Evolutionary conservation across 2,113 vertebrate species (phyloP).

Genomic region (Ibidorhyncha struthersii): DNA sequence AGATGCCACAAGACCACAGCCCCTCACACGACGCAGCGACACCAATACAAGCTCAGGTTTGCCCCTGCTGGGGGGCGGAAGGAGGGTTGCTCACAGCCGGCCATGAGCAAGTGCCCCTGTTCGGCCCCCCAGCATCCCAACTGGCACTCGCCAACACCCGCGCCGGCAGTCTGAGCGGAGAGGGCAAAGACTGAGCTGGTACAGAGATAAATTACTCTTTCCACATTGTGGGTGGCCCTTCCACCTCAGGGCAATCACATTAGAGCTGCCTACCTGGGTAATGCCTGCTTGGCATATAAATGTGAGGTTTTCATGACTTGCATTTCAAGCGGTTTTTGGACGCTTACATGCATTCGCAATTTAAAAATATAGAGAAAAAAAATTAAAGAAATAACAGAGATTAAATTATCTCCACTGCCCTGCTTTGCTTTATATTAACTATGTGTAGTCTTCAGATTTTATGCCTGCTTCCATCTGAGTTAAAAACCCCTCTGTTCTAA

Average conservation of each 20-base stretch:
- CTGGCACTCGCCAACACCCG: not conserved
- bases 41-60: not conserved
- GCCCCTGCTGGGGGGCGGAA: fast-evolving
- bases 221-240: not conserved
- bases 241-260: not conserved
- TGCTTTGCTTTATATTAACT: not conserved
- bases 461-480: not conserved
- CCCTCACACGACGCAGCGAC: not conserved
- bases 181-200: not conserved
- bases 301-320: not conserved
- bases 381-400: not conserved
- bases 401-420: not conserved
- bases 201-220: not conserved
- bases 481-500: not conserved
- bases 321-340: not conserved
- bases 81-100: fast-evolving
- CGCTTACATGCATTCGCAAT: not conserved
- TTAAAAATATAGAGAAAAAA: not conserved
- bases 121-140: not conserved
- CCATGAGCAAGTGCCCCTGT: not conserved
- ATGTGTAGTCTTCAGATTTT: not conserved
- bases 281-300: not conserved
- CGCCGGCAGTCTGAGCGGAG: not conserved
- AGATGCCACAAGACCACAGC: not conserved
- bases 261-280: not conserved